Percentiles rank a stretch among this genome's conserved stretches.
Conservation (phyloP, 2,113 vertebrate species). For the Myanophis thanlyinensis region DNA sequence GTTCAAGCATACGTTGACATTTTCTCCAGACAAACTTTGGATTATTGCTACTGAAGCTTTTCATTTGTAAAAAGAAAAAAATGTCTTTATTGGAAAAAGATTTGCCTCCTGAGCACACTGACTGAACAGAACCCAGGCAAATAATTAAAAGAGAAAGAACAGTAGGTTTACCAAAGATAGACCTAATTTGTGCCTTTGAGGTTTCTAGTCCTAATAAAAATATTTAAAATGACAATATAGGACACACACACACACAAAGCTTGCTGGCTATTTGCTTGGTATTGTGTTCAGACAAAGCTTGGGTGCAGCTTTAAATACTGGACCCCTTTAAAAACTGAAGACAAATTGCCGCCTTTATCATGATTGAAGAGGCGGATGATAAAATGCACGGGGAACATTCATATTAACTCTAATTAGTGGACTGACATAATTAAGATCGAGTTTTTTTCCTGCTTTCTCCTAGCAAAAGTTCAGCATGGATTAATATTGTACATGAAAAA, state of each 20-base stretch:
- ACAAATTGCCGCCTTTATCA: neutral
- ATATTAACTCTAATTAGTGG: neutral
- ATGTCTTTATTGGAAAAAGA: constrained; percentile 1
- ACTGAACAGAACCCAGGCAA: neutral
- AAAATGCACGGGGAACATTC: neutral
- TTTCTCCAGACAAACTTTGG: constrained; percentile 27
- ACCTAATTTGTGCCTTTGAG: neutral
- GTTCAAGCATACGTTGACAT: constrained; percentile 45
- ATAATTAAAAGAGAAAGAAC: neutral
- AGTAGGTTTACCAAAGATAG: neutral
- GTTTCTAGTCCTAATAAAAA: neutral
- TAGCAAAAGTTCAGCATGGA: neutral
- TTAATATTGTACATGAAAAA: neutral
- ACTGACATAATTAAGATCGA: neutral
- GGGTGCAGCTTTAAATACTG: neutral
- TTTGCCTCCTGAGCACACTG: constrained; percentile 9
- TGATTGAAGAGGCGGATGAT: neutral
- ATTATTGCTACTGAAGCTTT: constrained; percentile 19
- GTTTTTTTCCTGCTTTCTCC: neutral
- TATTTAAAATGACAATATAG: neutral
- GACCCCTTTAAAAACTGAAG: neutral
- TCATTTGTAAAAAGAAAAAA: neutral
- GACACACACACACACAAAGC: neutral
- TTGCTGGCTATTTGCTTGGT: neutral
- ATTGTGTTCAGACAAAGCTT: neutral